These are phyloP conservation scores for Bostrychus sinensis DNA, from an alignment of 2,113 vertebrate genomes.

Conservation along the genomic window DNA sequence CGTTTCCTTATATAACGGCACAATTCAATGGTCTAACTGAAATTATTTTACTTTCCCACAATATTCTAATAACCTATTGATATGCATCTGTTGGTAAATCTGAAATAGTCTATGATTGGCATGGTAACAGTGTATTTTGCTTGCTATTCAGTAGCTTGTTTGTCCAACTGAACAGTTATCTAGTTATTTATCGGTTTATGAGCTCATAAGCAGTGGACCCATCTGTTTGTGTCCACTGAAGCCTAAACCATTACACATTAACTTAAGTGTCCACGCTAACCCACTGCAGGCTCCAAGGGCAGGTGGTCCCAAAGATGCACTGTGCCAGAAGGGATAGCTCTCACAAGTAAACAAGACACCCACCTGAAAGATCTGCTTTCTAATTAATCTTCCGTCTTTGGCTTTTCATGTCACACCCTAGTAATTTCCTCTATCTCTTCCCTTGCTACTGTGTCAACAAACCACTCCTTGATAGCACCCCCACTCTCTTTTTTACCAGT, in stretches of 20 bases:
- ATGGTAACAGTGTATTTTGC: not conserved
- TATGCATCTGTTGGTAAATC: not conserved
- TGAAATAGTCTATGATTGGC: no score
- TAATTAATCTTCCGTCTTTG: constrained; percentile 3
- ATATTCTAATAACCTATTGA: not conserved
- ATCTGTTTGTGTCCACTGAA: constrained; percentile 62
- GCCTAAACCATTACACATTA: constrained; percentile 63
- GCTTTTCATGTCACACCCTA: not conserved
- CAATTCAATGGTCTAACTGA: no score
- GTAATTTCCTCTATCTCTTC: not conserved
- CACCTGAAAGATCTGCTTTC: constrained; percentile 14
- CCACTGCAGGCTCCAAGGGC: constrained; percentile 21
- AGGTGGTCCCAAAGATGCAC: constrained; percentile 38
- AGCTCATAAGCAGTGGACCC: constrained; percentile 42
- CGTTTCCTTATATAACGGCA: no score
- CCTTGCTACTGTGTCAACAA: constrained; percentile 12
- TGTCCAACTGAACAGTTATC: constrained; percentile 5
- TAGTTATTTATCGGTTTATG: constrained; percentile 26
- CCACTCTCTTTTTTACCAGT: constrained; percentile 14
- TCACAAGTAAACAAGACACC: not conserved
- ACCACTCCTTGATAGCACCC: not conserved
- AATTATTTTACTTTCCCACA: no score
- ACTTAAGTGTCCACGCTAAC: constrained; percentile 42
- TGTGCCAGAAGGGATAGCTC: constrained; percentile 5
- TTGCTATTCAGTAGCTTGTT: not conserved